phyloP scores from a whole-genome alignment of 2,888 invertebrate genomes.

The Lasioglossum pauxillum region DNA sequence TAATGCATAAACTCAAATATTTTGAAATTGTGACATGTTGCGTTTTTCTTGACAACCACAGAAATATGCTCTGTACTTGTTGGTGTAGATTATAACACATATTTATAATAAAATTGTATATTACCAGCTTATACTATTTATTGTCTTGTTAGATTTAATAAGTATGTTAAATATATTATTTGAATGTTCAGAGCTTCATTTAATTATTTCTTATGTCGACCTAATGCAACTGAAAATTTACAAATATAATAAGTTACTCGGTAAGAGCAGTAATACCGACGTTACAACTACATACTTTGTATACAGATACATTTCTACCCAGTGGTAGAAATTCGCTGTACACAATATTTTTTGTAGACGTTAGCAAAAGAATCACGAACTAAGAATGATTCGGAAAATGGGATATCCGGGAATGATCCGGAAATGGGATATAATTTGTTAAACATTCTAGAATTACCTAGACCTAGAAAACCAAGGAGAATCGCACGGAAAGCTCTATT shows the following conservation, averaged over 20 bases:
- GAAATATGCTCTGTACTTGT: conserved; percentile 35
- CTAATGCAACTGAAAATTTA: neutral
- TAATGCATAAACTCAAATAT: too few relatives aligned
- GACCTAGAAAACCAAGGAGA: too few relatives aligned
- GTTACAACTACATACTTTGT: conserved; percentile 15
- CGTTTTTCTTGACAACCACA: too few relatives aligned
- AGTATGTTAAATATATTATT: conserved; percentile 1
- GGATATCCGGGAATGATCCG: too few relatives aligned
- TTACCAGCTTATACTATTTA: conserved; percentile 31
- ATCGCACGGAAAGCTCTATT: too few relatives aligned
- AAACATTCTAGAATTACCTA: too few relatives aligned
- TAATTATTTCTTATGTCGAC: neutral
- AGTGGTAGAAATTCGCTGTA: neutral
- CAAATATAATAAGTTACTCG: neutral
- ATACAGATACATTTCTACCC: conserved; percentile 32
- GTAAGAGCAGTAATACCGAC: neutral
- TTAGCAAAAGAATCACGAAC: too few relatives aligned
- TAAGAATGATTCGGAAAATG: too few relatives aligned
- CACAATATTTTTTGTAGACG: too few relatives aligned
- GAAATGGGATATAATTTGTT: too few relatives aligned
- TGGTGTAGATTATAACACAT: conserved; percentile 45
- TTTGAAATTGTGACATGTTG: too few relatives aligned
- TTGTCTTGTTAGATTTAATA: neutral
- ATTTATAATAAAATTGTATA: conserved; percentile 67
- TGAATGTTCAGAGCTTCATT: neutral